phyloP scores from a whole-genome alignment of 2,113 vertebrate species.

The Hydrolagus affinis region DNA sequence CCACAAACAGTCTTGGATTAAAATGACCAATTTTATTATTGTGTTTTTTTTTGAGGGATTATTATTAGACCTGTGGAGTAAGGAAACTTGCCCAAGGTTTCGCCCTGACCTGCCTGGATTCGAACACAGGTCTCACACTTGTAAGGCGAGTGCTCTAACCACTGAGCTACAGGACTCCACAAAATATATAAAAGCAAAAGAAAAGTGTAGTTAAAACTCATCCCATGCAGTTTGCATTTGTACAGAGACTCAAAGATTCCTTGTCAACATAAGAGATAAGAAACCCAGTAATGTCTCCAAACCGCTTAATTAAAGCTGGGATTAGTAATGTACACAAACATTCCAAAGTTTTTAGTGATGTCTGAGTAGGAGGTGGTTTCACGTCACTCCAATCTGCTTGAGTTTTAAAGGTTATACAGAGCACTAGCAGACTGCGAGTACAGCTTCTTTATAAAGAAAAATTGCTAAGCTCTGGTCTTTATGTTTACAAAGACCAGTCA shows the following conservation, averaged over 20 bases:
- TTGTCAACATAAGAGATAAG: neutral
- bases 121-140: too few species aligned
- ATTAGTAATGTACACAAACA: neutral
- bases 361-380: neutral
- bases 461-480: neutral
- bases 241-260: neutral
- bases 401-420: neutral
- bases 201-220: too few species aligned
- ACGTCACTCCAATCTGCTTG: neutral
- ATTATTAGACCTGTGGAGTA: too few species aligned
- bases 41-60: too few species aligned
- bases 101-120: too few species aligned
- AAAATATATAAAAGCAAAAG: too few species aligned
- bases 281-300: neutral
- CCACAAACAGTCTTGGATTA: too few species aligned
- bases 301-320: neutral
- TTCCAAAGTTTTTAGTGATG: neutral
- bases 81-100: too few species aligned
- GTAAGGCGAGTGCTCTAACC: too few species aligned
- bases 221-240: neutral
- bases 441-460: neutral
- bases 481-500: neutral
- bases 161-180: too few species aligned
- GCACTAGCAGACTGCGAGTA: neutral
- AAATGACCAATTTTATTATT: too few species aligned